phyloP scores from a whole-genome alignment of 2,797 vertebrate species.

The Tiaroga cobitis region DNA sequence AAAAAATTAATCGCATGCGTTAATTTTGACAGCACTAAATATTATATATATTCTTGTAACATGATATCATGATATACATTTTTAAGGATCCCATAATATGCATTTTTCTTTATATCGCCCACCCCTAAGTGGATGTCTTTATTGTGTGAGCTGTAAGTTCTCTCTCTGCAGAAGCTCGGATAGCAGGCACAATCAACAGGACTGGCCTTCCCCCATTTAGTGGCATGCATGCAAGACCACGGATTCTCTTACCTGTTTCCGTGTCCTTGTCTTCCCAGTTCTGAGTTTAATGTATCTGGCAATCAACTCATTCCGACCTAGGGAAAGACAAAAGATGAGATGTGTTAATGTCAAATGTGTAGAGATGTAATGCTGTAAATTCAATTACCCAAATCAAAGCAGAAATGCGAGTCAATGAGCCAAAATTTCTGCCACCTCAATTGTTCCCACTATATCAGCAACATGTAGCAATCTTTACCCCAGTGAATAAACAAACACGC shows the following conservation, averaged over 20 bases:
- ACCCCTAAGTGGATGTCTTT: conserved; percentile 10
- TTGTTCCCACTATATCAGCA: conserved; percentile 45
- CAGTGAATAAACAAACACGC: conserved; percentile 63
- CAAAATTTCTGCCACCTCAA: conserved; percentile 7
- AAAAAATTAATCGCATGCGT: neutral
- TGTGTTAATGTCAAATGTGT: neutral
- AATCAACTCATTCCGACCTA: conserved; percentile 99
- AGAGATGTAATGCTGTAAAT: neutral
- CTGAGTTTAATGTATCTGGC: conserved; percentile 99
- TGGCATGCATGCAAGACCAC: conserved; percentile 71
- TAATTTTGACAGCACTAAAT: neutral
- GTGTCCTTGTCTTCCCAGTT: conserved; percentile 98
- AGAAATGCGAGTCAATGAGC: conserved; percentile 8
- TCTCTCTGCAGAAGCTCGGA: conserved; percentile 70
- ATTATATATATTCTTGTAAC: neutral
- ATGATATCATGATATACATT: neutral
- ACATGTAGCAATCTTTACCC: conserved; percentile 60
- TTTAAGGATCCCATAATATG: neutral
- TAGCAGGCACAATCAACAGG: conserved; percentile 74
- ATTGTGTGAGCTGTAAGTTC: neutral
- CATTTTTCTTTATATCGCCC: neutral
- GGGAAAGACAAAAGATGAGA: conserved; percentile 38
- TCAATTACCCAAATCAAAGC: conserved; percentile 22
- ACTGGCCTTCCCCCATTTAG: conserved; percentile 69
- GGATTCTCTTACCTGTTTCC: conserved; percentile 93